Evolutionary conservation across 2,797 vertebrate genomes (phyloP), one percentile per base, ranked within the genome.

Genomic region (Euthynnus affinis): DNA sequence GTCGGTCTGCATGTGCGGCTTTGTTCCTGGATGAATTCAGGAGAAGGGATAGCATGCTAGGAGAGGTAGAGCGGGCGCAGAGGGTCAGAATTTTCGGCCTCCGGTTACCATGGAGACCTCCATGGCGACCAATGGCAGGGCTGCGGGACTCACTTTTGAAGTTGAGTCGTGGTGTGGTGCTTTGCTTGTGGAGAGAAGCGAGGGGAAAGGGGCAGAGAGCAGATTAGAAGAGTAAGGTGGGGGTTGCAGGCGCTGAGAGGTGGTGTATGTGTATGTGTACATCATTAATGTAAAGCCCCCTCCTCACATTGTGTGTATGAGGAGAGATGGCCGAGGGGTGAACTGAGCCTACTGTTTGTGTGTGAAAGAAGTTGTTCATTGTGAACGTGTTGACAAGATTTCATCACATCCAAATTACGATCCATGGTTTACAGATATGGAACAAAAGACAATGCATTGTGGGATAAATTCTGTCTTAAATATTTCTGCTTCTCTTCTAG

Each of bases 101-200:
- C 51, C 13, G 25, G 91, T 94, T 88, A 44, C 90, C 87, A 94
- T 94, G 90, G 94, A 70, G 82, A 94, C 89, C 77, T 89, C 93
- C 90, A 87, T 91, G 89, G 86, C 81, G 83, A 94, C 92, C 85
- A 87, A 78, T 85, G 49, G 81, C 73, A 68, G 85, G 77, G 76
- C 75, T 25, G 59, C 55, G 70, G 87, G 85, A 86, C 78, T 71
- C 72, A 81, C 74, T 88, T 87, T 93, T 91, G 86, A 88, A 88
- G 82, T 81, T 56, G 59, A 62, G 73, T 83, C 40, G 17, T 61
- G 68, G 84, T 59, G 69, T 13, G 18, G 78, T 74, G 71, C 63
- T 82, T 64, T 80, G 75, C 68, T 29, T 78, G 65, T n/a, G 53
- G 71, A 80, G 71, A 63, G 74, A 4, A 49, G 82, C 6, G 29